Base-by-base conservation (phyloP, 2,888 invertebrate species). In the Cerceris rybyensis region DNA sequence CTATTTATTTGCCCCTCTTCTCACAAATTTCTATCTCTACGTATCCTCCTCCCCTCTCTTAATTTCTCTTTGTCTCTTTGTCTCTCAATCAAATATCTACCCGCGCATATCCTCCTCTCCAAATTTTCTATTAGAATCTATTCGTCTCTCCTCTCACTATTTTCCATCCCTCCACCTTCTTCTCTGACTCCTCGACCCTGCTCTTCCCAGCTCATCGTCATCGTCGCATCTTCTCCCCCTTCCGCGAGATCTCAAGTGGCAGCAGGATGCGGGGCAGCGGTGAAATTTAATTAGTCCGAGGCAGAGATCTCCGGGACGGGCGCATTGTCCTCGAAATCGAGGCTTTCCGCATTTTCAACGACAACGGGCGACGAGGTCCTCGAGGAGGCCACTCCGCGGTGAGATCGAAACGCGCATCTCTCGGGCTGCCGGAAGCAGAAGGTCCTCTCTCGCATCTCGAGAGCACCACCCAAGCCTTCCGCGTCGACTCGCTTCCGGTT, bases 311-410 rank as follows among this genome's bases (percentile, higher is more conserved):
- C 54, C 54, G 39, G 54, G 55, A 55, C 43, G 42, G 63, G 75
- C 67, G 77, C 75, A 81, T 84, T 84, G 83, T 83, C 69, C 80
- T 74, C 68, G 59, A 49, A 64, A 67, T 69, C 57, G 63, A 61
- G 72, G 58, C 70, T 69, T 73, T 69, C 67, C 77, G 81, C 75
- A 81, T 82, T 82, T 81, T 81, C 81, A 82, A 28, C 67, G 72
- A 65, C 77, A 50, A 59, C 55, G 16, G 28, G 17, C 55, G 50
- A 64, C 70, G 63, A 65, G 58, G 14, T 39, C n/a, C 28, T 57
- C 7, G 55, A 55, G 8, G 28, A 17, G 7, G 52, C 52, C 52
- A 52, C 52, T n/a, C 13, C 9, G 9, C 52, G 14, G 11, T 7
- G 52, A n/a, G 8, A 46, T 11, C 9, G 11, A 8, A 11, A 5